A percentile compares a stretch with the other conserved stretches of the same genome.
Evolutionary conservation across 2,888 invertebrate genomes (phyloP).

Genomic region (Lithophane ornitopus): DNA sequence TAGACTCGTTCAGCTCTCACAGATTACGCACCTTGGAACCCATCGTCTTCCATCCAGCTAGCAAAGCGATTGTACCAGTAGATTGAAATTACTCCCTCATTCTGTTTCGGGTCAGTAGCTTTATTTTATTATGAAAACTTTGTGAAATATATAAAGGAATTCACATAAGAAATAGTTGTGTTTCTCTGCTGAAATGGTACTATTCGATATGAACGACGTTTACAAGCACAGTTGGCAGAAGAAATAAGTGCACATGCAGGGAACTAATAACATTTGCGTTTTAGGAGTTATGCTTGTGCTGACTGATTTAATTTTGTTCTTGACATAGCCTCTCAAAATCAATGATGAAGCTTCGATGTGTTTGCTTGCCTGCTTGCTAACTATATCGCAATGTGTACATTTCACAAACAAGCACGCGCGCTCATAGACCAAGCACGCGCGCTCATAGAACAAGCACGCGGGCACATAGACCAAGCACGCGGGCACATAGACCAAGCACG

Average conservation of each 20-base stretch:
- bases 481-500: neutral
- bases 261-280: neutral
- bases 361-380: no score
- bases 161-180: slow-evolving; percentile 46
- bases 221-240: slow-evolving; percentile 3
- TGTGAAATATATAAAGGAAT: slow-evolving; percentile 52
- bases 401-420: neutral
- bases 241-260: slow-evolving; percentile 3
- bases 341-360: neutral
- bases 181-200: slow-evolving; percentile 8
- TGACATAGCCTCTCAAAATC: neutral
- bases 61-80: slow-evolving; percentile 24
- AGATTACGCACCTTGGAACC: slow-evolving; percentile 17
- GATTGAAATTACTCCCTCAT: slow-evolving; percentile 45
- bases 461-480: neutral
- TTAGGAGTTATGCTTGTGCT: neutral
- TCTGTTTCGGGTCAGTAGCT: slow-evolving; percentile 50
- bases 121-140: slow-evolving; percentile 47
- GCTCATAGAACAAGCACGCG: neutral
- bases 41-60: slow-evolving; percentile 28
- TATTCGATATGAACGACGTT: slow-evolving; percentile 23
- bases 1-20: neutral
- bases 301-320: neutral
- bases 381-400: neutral
- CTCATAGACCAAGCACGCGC: neutral